These are phyloP conservation scores for Arctia plantaginis DNA, from an alignment of 2,888 invertebrate species.

Conservation along the genomic window DNA sequence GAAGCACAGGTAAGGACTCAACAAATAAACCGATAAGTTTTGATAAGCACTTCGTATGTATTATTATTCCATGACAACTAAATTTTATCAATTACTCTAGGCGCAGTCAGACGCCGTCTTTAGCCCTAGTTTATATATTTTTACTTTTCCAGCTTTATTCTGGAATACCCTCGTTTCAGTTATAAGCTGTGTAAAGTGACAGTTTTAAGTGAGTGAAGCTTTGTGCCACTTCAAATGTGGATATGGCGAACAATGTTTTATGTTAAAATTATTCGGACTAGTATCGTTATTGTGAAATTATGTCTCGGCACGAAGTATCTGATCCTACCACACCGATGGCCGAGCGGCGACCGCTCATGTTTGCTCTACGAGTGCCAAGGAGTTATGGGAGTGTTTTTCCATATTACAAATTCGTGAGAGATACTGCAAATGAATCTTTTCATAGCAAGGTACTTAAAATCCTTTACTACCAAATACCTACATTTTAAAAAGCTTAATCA, in stretches of 20 bases:
- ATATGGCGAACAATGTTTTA: slow-evolving; percentile 68
- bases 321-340: slow-evolving; percentile 64
- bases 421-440: slow-evolving; percentile 73
- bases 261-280: slow-evolving; percentile 63
- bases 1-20: slow-evolving; percentile 54
- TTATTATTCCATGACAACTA: slow-evolving; percentile 70
- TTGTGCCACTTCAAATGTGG: slow-evolving; percentile 62
- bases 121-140: slow-evolving; percentile 25
- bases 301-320: slow-evolving; percentile 64
- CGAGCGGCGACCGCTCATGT: slow-evolving; percentile 77
- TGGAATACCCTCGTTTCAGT: slow-evolving; percentile 37
- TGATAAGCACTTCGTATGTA: slow-evolving; percentile 74
- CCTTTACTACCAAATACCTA: neutral
- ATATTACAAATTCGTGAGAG: slow-evolving; percentile 87
- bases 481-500: neutral
- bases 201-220: slow-evolving; percentile 27
- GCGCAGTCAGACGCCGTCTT: slow-evolving; percentile 55
- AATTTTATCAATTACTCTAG: slow-evolving; percentile 73
- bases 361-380: slow-evolving; percentile 78
- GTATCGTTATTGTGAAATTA: slow-evolving; percentile 60
- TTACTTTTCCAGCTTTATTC: slow-evolving; percentile 11
- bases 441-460: slow-evolving; percentile 66
- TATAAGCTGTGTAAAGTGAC: slow-evolving; percentile 25
- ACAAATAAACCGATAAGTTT: slow-evolving; percentile 78
- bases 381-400: slow-evolving; percentile 88